These are phyloP conservation scores for Plutella xylostella DNA, from an alignment of 2,888 invertebrate genomes.

Conservation along the genomic window DNA sequence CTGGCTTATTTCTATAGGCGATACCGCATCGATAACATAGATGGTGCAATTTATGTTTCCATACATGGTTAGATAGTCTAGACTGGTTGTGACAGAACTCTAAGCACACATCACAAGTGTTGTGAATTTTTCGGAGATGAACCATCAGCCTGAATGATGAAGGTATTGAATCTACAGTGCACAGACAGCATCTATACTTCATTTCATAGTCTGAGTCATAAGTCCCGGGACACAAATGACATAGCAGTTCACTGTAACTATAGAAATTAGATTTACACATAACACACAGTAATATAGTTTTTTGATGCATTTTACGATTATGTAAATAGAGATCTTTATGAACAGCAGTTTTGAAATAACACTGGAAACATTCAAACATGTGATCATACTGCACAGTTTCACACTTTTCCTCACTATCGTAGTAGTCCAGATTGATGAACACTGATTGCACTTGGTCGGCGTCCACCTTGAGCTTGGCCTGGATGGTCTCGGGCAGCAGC, in stretches of 20 bases:
- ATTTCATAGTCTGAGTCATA: slow-evolving; percentile 76
- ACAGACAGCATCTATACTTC: slow-evolving; percentile 85
- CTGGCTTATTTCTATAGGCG: slow-evolving; percentile 87
- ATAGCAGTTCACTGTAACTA: slow-evolving; percentile 87
- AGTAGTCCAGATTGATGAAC: slow-evolving; percentile 80
- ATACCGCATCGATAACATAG: slow-evolving; percentile 90
- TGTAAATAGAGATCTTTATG: slow-evolving; percentile 90
- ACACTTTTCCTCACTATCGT: slow-evolving; percentile 72
- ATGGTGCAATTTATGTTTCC: slow-evolving; percentile 91
- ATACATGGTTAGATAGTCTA: slow-evolving; percentile 86
- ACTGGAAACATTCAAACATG: slow-evolving; percentile 88
- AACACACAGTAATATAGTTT: slow-evolving; percentile 82
- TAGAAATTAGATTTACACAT: slow-evolving; percentile 91
- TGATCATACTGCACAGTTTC: slow-evolving; percentile 72
- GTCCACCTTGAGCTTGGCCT: slow-evolving; percentile 72
- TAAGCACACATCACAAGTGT: slow-evolving; percentile 88
- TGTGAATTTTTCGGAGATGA: slow-evolving; percentile 85
- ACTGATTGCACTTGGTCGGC: slow-evolving; percentile 72
- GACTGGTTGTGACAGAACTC: slow-evolving; percentile 85
- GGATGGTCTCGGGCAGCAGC: slow-evolving; percentile 77
- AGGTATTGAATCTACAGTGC: slow-evolving; percentile 80
- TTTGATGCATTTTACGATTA: slow-evolving; percentile 88
- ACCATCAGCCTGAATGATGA: slow-evolving; percentile 91
- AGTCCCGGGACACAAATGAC: slow-evolving; percentile 87
- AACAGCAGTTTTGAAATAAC: slow-evolving; percentile 79